Evolutionary conservation across 2,113 vertebrate genomes (phyloP).

Genomic region (Phoxinus phoxinus): DNA sequence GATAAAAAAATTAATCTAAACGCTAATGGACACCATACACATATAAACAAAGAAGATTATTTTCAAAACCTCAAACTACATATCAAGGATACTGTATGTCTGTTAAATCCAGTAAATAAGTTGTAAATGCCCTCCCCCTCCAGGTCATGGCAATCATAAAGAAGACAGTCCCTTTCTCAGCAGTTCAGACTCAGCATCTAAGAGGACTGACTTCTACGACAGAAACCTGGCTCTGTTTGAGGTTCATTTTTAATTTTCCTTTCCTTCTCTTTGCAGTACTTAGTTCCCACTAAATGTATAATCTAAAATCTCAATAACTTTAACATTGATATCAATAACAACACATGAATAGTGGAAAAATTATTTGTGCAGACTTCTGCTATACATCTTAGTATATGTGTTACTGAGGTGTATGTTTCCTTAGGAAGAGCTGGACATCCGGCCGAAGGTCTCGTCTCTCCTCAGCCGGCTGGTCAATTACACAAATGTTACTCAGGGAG

Average conservation of each 20-base stretch:
- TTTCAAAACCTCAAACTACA: too few relatives aligned
- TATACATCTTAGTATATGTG: background rate
- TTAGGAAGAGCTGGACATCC: conserved; percentile 96
- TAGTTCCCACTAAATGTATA: background rate
- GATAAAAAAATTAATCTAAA: background rate
- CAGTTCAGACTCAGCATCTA: conserved; percentile 78
- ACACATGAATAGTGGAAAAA: too few relatives aligned
- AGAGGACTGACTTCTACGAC: conserved; percentile 93
- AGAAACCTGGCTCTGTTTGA: conserved; percentile 96
- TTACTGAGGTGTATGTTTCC: conserved; percentile 46
- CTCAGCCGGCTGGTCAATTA: conserved; percentile 97
- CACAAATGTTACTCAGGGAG: conserved; percentile 95
- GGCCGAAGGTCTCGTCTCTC: conserved; percentile 95
- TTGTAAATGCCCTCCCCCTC: conserved; percentile 24
- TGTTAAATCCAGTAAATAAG: background rate
- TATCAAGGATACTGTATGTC: background rate
- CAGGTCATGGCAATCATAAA: conserved; percentile 91
- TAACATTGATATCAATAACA: too few relatives aligned
- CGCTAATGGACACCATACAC: background rate
- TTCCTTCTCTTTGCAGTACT: background rate
- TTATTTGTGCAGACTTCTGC: background rate
- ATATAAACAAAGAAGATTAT: too few relatives aligned
- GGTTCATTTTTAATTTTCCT: conserved; percentile 69
- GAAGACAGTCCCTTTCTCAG: conserved; percentile 94
- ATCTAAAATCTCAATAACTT: background rate